Percentiles rank a stretch among this genome's conserved stretches.
phyloP scores from a whole-genome alignment of 2,888 invertebrate genomes.

The Catocala sponsa region DNA sequence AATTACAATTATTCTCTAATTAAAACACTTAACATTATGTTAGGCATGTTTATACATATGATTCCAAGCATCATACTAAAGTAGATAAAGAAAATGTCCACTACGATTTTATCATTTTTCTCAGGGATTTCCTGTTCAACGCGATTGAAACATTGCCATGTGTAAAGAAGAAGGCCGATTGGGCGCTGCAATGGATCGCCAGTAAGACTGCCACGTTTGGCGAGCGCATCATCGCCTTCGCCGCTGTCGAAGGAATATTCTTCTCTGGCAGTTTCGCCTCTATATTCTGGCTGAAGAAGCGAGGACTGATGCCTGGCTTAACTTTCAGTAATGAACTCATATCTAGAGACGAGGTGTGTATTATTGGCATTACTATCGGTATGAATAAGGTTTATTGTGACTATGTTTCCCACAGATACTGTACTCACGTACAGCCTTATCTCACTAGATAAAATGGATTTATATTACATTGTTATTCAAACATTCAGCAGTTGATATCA shows the following conservation, averaged over 20 bases:
- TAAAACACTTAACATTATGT: no score
- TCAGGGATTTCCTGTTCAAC: conserved; percentile 96
- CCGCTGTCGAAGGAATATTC: conserved; percentile 99
- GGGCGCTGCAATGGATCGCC: conserved; percentile 99
- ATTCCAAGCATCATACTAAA: no score
- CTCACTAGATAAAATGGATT: no score
- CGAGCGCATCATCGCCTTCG: conserved; percentile 98
- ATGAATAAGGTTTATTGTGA: conserved; percentile 17
- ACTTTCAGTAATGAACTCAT: conserved; percentile 99
- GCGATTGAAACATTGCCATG: conserved; percentile 99
- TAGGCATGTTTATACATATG: no score
- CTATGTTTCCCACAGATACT: no score
- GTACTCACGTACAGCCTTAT: no score
- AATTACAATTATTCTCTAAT: no score
- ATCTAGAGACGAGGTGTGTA: conserved; percentile 95
- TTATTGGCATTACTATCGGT: no score
- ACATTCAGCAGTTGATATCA: no score
- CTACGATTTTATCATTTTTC: conserved; percentile 29
- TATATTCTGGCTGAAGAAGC: conserved; percentile 99
- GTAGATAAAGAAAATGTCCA: no score
- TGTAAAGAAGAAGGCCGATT: conserved; percentile 98
- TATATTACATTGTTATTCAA: no score
- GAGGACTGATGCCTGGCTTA: conserved; percentile 99
- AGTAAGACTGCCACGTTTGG: conserved; percentile 96
- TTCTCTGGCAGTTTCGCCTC: conserved; percentile 99